These are phyloP conservation scores for Halisarca cf. caerulea DNA, from an alignment of 37 sponge, comb jelly and placozoan genomes.

Conservation along the genomic window DNA sequence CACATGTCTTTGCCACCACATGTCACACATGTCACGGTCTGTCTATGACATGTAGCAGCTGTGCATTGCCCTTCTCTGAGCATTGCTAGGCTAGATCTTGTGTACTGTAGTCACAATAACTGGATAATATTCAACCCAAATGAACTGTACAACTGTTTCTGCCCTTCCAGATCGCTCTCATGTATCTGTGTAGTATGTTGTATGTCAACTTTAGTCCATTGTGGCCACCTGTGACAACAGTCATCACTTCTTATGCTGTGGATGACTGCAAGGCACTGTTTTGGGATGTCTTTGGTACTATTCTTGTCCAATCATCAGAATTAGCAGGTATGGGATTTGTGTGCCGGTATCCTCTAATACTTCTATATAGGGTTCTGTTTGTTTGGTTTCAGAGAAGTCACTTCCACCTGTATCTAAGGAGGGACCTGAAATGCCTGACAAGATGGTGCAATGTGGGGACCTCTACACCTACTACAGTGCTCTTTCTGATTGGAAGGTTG, in stretches of 20 bases:
- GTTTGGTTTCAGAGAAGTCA: too few relatives aligned
- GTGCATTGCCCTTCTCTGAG: too few relatives aligned
- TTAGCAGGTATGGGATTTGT: too few relatives aligned
- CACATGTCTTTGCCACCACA: too few relatives aligned
- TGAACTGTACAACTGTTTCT: too few relatives aligned
- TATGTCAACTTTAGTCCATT: constrained; percentile 87
- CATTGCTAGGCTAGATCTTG: too few relatives aligned
- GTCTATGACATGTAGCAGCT: too few relatives aligned
- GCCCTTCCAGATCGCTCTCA: constrained; percentile 63
- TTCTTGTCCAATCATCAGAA: constrained; percentile 28
- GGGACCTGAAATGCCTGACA: not conserved
- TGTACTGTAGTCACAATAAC: too few relatives aligned
- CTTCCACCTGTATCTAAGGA: not conserved
- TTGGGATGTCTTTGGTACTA: constrained; percentile 72
- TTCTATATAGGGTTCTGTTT: too few relatives aligned
- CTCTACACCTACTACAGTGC: not conserved
- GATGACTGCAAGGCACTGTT: constrained; percentile 62
- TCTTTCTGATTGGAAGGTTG: not conserved
- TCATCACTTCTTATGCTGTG: constrained; percentile 74
- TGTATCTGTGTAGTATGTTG: constrained; percentile 74
- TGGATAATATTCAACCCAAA: too few relatives aligned
- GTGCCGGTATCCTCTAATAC: too few relatives aligned
- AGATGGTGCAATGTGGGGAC: not conserved
- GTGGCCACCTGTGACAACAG: constrained; percentile 65
- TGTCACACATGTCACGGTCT: too few relatives aligned